phyloP scores from a whole-genome alignment of 2,797 vertebrate species.

The Anguilla marmorata region DNA sequence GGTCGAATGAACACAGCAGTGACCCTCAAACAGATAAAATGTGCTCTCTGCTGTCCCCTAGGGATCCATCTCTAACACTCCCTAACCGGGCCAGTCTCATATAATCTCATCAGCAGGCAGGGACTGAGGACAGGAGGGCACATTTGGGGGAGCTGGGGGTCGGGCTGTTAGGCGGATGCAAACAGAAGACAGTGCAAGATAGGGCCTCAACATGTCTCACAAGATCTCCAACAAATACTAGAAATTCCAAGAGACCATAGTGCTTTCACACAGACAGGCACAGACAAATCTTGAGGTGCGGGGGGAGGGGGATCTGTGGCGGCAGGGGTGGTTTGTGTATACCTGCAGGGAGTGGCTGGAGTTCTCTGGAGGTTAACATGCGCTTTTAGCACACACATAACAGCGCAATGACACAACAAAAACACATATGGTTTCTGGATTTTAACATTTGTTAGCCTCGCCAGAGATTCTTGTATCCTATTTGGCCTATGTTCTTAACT shows the following conservation, averaged over 20 bases:
- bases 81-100: background rate
- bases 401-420: background rate
- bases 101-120: background rate
- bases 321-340: background rate
- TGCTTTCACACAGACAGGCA: conserved; percentile 34
- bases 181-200: background rate
- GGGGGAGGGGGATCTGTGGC: background rate
- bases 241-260: conserved; percentile 5
- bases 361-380: background rate
- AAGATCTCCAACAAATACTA: conserved; percentile 41
- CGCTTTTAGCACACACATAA: background rate
- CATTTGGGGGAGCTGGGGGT: background rate
- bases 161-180: background rate
- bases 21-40: background rate
- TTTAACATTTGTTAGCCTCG: background rate
- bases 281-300: conserved; percentile 21
- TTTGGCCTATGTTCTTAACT: too few relatives aligned
- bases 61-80: background rate
- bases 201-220: background rate
- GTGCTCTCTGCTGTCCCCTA: background rate
- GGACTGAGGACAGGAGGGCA: background rate
- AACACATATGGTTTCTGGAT: background rate
- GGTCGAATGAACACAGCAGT: background rate
- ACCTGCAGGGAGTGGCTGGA: background rate
- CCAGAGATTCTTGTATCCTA: background rate